Conservation (phyloP, 2,797 vertebrate genomes). For the Pseudochaenichthys georgianus region DNA sequence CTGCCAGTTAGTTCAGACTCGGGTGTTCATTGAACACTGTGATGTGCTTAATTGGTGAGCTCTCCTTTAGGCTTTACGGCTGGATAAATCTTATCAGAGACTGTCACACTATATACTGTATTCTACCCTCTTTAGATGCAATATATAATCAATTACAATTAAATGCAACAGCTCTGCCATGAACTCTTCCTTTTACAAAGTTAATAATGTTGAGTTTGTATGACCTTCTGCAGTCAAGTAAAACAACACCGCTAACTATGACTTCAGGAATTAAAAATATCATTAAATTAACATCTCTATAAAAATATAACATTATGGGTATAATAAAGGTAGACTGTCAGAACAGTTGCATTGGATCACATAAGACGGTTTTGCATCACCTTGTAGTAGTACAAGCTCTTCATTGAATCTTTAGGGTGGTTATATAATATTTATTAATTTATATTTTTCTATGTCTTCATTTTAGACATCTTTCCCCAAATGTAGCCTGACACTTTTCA, state of each 20-base stretch:
- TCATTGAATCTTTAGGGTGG: not conserved
- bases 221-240: not conserved
- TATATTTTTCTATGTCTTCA: not conserved
- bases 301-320: not conserved
- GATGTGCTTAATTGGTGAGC: not conserved
- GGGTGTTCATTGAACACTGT: no score
- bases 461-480: not conserved
- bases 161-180: not conserved
- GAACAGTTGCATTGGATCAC: not conserved
- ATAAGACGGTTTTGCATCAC: not conserved
- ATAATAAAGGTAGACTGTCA: not conserved
- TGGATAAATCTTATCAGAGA: not conserved
- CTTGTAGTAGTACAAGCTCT: not conserved
- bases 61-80: not conserved
- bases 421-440: conserved; percentile 1
- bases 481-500: not conserved
- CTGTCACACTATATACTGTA: not conserved
- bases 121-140: not conserved
- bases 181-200: not conserved
- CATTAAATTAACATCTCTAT: not conserved
- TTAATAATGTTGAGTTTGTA: not conserved
- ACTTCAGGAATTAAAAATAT: not conserved
- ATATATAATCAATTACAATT: not conserved
- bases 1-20: no score
- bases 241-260: not conserved